These are phyloP conservation scores for Drosophila infuscata DNA, from an alignment of 2,888 invertebrate genomes.

Conservation along the genomic window DNA sequence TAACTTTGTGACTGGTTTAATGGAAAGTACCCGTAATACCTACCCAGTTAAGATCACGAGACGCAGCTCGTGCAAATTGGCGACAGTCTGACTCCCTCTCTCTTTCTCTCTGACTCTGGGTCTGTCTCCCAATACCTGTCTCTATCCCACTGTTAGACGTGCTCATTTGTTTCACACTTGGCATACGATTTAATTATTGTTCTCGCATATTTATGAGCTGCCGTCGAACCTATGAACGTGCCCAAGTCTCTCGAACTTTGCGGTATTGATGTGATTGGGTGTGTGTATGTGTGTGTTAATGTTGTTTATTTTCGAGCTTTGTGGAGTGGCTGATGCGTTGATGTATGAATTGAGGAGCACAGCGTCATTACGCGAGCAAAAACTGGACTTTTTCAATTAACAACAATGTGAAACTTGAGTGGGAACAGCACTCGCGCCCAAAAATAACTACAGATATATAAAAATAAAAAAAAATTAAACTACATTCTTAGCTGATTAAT, in stretches of 20 bases:
- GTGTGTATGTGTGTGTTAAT: neutral
- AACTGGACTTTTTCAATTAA: constrained; percentile 46
- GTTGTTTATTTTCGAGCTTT: constrained; percentile 19
- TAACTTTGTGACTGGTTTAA: constrained; percentile 50
- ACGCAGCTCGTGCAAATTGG: constrained; percentile 71
- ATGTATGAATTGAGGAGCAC: constrained; percentile 63
- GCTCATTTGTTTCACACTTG: constrained; percentile 8
- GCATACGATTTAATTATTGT: constrained; percentile 55
- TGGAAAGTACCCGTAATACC: constrained; percentile 66
- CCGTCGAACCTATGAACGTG: constrained; percentile 45
- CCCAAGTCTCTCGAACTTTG: constrained; percentile 24
- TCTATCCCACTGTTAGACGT: neutral
- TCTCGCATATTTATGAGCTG: constrained; percentile 63
- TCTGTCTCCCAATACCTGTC: neutral
- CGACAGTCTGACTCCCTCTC: constrained; percentile 24
- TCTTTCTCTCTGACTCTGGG: constrained; percentile 17
- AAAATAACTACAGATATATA: neutral
- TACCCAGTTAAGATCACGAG: constrained; percentile 61
- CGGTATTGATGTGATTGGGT: neutral
- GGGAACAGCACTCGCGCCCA: constrained; percentile 12
- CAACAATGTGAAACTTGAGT: constrained; percentile 22
- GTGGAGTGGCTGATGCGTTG: constrained; percentile 54
- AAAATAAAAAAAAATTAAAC: neutral
- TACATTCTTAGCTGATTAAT: constrained; percentile 49
- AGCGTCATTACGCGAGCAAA: constrained; percentile 27